phyloP scores from a whole-genome alignment of 2,888 invertebrate species.

The Heteropelma amictum region DNA sequence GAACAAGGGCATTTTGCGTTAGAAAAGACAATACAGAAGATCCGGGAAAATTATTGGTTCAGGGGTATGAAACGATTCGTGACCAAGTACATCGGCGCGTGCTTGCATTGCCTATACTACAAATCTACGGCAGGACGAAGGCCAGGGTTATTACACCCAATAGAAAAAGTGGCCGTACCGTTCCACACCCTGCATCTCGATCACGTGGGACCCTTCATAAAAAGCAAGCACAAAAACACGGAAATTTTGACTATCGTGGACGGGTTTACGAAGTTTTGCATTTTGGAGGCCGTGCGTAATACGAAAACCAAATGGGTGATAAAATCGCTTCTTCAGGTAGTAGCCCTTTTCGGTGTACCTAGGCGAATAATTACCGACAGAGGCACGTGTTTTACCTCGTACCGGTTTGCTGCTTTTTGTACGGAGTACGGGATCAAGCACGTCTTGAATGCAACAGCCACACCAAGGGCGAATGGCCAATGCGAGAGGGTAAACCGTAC shows the following conservation, averaged over 20 bases:
- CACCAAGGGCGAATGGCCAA: constrained; percentile 72
- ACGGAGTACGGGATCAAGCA: constrained; percentile 64
- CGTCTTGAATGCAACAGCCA: constrained; percentile 65
- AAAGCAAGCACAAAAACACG: constrained; percentile 64
- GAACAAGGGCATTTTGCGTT: constrained; percentile 71
- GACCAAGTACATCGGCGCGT: constrained; percentile 72
- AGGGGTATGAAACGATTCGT: constrained; percentile 70
- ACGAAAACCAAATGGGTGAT: constrained; percentile 65
- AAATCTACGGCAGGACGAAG: constrained; percentile 63
- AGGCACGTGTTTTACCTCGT: constrained; percentile 71
- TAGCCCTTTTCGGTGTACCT: constrained; percentile 64
- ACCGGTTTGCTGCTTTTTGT: constrained; percentile 68
- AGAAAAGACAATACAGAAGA: constrained; percentile 66
- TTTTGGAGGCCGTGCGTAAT: constrained; percentile 65
- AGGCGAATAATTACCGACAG: constrained; percentile 68
- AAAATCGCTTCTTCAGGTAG: constrained; percentile 63
- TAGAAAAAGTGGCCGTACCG: constrained; percentile 70
- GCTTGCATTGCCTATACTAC: constrained; percentile 72
- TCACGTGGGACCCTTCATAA: constrained; percentile 74
- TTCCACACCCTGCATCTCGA: constrained; percentile 75
- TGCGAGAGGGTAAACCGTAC: constrained; percentile 68
- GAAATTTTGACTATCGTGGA: constrained; percentile 71
- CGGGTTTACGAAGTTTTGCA: constrained; percentile 71
- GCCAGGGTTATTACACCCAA: constrained; percentile 72
- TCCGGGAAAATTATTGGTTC: constrained; percentile 74